Percentiles rank a stretch among this genome's conserved stretches.
These are phyloP conservation scores for Elegia similella DNA, from an alignment of 2,888 invertebrate genomes.

Conservation along the genomic window DNA sequence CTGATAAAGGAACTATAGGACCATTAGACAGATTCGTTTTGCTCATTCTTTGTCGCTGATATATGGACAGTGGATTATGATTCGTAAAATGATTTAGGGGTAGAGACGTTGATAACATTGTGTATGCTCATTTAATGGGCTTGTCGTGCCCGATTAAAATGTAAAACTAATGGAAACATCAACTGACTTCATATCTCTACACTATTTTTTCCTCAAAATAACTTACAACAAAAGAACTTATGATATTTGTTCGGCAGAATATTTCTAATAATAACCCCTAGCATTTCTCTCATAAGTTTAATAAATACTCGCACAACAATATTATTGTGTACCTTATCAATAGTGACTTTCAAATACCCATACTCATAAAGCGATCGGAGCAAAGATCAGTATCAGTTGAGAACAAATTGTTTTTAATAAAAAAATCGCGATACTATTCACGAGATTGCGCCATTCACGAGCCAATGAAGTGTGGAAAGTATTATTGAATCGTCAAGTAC, in stretches of 20 bases:
- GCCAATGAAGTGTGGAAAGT: constrained; percentile 65
- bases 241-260: background rate
- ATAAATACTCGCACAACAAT: background rate
- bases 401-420: constrained; percentile 28
- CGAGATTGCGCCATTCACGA: constrained; percentile 43
- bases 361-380: constrained; percentile 7
- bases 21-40: constrained; percentile 78
- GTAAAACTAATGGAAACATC: background rate
- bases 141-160: constrained; percentile 4
- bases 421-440: constrained; percentile 47
- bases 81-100: constrained; percentile 57
- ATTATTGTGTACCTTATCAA: background rate
- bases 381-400: constrained; percentile 39
- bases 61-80: constrained; percentile 77
- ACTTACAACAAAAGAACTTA: background rate
- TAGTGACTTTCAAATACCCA: background rate
- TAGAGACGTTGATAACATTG: constrained; percentile 18
- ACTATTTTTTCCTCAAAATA: too few relatives aligned
- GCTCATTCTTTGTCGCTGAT: constrained; percentile 74
- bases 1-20: constrained; percentile 75
- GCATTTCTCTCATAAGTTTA: background rate
- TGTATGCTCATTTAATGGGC: constrained; percentile 5
- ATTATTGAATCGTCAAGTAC: constrained; percentile 65
- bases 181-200: too few relatives aligned
- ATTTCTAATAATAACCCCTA: background rate